These are phyloP conservation scores for Alloscopus bannaensis DNA, from an alignment of 2,888 invertebrate species.

Conservation along the genomic window DNA sequence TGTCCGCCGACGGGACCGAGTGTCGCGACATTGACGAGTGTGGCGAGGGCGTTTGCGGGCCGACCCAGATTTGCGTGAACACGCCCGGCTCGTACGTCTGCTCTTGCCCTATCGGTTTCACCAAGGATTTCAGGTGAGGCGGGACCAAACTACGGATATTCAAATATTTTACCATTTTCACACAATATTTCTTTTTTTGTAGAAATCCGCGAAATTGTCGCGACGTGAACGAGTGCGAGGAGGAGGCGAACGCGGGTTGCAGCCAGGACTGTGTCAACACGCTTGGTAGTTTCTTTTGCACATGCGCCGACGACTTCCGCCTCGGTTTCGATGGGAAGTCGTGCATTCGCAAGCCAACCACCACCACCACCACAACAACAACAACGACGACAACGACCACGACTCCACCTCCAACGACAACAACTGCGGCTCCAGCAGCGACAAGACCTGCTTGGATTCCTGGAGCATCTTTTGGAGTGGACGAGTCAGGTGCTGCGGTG, in stretches of 20 bases:
- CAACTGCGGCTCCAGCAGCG: conserved; percentile 38
- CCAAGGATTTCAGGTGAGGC: conserved; percentile 68
- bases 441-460: conserved; percentile 22
- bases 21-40: conserved; percentile 75
- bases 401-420: conserved; percentile 55
- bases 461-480: not conserved
- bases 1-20: conserved; percentile 69
- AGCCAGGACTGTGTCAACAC: conserved; percentile 74
- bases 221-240: conserved; percentile 74
- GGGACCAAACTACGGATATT: not conserved
- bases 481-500: conserved; percentile 45
- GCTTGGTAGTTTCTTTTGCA: conserved; percentile 73
- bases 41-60: conserved; percentile 74
- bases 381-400: conserved; percentile 70
- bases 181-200: not conserved
- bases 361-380: conserved; percentile 70
- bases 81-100: conserved; percentile 79
- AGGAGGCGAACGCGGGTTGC: conserved; percentile 74
- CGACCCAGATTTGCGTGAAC: conserved; percentile 79
- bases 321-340: conserved; percentile 70
- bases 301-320: conserved; percentile 72
- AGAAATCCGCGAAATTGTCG: conserved; percentile 73
- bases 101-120: conserved; percentile 78
- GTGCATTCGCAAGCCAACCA: conserved; percentile 70
- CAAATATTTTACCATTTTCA: not conserved